phyloP scores from a whole-genome alignment of 1,140 invertebrate species.

The Papilio helenus region DNA sequence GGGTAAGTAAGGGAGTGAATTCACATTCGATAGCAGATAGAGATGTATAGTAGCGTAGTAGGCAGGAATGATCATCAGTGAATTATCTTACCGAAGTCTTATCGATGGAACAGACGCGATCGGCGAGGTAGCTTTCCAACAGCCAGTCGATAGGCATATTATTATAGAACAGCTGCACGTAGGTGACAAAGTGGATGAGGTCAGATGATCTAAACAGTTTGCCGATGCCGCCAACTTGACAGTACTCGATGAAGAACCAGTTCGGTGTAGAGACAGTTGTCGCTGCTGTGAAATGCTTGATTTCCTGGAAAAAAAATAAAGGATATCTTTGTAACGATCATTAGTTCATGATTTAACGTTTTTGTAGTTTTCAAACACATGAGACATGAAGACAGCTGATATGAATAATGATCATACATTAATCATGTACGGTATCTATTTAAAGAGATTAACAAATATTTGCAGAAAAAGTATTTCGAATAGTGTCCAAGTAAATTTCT shows the following conservation, averaged over 20 bases:
- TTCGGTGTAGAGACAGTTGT: constrained; percentile 89
- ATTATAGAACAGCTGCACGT: constrained; percentile 97
- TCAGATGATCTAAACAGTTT: constrained; percentile 97
- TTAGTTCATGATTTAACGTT: background rate
- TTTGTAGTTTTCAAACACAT: too few species aligned
- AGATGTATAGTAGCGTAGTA: too few species aligned
- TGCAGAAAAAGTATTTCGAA: too few species aligned
- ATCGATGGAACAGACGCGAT: constrained; percentile 95
- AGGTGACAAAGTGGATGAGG: constrained; percentile 94
- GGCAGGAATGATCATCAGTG: too few species aligned
- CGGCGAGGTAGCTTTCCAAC: constrained; percentile 94
- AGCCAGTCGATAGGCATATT: constrained; percentile 99
- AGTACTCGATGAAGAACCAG: constrained; percentile 98
- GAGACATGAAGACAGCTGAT: too few species aligned
- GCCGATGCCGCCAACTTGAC: constrained; percentile 95
- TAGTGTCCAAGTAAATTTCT: background rate
- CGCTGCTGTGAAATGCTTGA: constrained; percentile 94
- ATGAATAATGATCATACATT: too few species aligned
- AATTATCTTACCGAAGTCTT: constrained; percentile 88
- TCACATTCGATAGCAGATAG: too few species aligned
- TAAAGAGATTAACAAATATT: too few species aligned
- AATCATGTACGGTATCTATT: too few species aligned
- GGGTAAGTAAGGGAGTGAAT: too few species aligned
- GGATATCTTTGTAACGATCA: background rate
- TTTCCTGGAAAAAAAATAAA: constrained; percentile 75